Base-by-base conservation (phyloP, 1,140 invertebrate genomes). In the Cotesia vestalis region DNA sequence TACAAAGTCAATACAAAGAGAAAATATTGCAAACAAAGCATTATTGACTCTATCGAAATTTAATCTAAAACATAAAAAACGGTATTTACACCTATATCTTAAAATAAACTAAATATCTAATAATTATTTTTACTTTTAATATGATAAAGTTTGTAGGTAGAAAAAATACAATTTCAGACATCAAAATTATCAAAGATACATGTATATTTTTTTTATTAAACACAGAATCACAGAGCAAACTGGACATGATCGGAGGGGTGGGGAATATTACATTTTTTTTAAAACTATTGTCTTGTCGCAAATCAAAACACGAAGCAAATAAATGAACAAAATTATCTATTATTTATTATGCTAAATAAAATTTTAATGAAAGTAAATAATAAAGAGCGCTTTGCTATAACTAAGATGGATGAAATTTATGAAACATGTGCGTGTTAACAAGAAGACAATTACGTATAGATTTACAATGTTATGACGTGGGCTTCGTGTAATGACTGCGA, bases 211-310 rank as follows among this genome's bases (percentile, higher is more conserved):
- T 64, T 40, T 82, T 84, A 83, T 84, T 83, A 83, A 83, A 83
- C 79, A 84, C 82, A 83, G 75, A 82, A 83, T 84, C 83, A 83
- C 81, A 84, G 81, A 84, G 81, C 80, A 83, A 83, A 81, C 81
- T 81, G 81, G 81, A 83, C 81, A 82, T 80, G 62, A 73, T 81
- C 75, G 71, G 75, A 80, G 78, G 81, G 75, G 74, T 68, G 71
- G 77, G 77, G 76, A 74, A 80, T 75, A 61, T 79, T 79, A 76
- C 73, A 66, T 74, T 69, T 67, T 71, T 53, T 75, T 64, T 66
- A 72, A 75, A 75, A 64, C 60, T 76, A 52, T 51, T 53, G 38
- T 66, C 63, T 51, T 66, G 20, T 51, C 63, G 40, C 38, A 6
- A 9, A 66, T 66, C 40, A 66, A 12, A 66, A 27, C 46, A 66